Evolutionary conservation across 2,797 vertebrate genomes (phyloP), one percentile per base, ranked within the genome.

Genomic region (Thamnophis elegans): DNA sequence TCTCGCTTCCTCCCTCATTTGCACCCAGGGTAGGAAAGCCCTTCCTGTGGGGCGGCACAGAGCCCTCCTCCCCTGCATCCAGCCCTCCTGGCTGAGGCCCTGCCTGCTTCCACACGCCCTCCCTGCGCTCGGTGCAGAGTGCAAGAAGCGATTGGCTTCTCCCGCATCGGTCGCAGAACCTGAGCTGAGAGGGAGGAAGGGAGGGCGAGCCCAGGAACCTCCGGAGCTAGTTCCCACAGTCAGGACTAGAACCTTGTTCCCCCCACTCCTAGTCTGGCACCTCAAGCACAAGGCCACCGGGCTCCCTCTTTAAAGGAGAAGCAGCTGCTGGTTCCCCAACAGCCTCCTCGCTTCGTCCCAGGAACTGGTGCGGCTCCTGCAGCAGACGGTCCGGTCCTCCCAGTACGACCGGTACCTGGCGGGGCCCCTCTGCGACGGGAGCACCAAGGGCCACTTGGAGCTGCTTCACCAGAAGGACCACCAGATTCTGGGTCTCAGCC

Each of bases 351-450:
- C 36, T 13, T 16, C 93, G 92, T 92, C 53, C 16, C 94, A 99
- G 99, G 99, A 99, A 94, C 98, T 99, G 1, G 99, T 99, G 91
- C 97, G 99, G 82, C 98, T 99, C 85, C 98, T 99, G 91, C 99
- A 99, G 97, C 99, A 99, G 97, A 99, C 99, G 0, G 98, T 99
- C 16, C 97, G 98, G 65, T 99, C 98, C 3, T 98, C 98, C 14
- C 99, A 99, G 92, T 98, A 98, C 0, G 98, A 99, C 58, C 97
- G 98, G 93, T 98, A 98, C 13, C 97, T 98, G 4, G 55, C 96
- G 0, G 97, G 96, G 90, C 97, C 26, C 88, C 96, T 97, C 68
- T 96, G 96, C 1, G 98, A 98, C 14, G 92, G 97, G 0, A 68
- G 95, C 87, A 94, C 97, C 0, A 97, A 96, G 94, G 94, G 98